A percentile compares a stretch with the other conserved stretches of the same genome.
These are phyloP conservation scores for Kryptolebias marmoratus DNA, from an alignment of 2,113 vertebrate species.

Conservation along the genomic window DNA sequence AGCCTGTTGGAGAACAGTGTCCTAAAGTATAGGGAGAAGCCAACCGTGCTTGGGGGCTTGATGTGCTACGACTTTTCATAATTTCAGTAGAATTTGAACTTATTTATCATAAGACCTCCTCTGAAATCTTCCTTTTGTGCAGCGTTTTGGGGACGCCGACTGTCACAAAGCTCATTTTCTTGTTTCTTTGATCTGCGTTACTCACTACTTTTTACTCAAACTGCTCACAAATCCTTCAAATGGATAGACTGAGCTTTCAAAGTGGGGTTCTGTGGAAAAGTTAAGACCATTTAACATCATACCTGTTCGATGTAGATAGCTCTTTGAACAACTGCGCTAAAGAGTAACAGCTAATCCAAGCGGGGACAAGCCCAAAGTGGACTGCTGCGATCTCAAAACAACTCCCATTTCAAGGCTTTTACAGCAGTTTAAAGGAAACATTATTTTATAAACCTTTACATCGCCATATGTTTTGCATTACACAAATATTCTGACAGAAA, in stretches of 20 bases:
- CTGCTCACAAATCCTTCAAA: neutral
- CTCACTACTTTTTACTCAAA: too few relatives aligned
- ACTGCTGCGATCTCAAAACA: neutral
- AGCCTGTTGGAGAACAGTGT: neutral
- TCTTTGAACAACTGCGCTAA: neutral
- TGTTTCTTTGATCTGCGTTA: too few relatives aligned
- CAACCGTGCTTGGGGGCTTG: neutral
- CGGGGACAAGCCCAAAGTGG: neutral
- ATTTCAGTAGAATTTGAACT: neutral
- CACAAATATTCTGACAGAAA: neutral
- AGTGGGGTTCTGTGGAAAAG: neutral
- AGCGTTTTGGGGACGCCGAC: too few relatives aligned
- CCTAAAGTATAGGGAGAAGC: neutral
- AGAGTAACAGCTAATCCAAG: neutral
- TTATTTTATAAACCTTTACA: neutral
- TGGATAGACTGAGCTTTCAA: neutral
- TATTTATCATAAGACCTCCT: too few relatives aligned
- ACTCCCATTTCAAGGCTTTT: too few relatives aligned
- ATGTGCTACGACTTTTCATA: neutral
- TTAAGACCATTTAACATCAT: neutral
- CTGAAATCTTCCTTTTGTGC: too few relatives aligned
- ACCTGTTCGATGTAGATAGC: neutral
- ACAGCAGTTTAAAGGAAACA: neutral
- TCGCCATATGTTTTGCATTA: neutral
- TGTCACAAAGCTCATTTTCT: too few relatives aligned